Conservation (phyloP, 2,113 vertebrate species). For the Centropus unirufus region DNA sequence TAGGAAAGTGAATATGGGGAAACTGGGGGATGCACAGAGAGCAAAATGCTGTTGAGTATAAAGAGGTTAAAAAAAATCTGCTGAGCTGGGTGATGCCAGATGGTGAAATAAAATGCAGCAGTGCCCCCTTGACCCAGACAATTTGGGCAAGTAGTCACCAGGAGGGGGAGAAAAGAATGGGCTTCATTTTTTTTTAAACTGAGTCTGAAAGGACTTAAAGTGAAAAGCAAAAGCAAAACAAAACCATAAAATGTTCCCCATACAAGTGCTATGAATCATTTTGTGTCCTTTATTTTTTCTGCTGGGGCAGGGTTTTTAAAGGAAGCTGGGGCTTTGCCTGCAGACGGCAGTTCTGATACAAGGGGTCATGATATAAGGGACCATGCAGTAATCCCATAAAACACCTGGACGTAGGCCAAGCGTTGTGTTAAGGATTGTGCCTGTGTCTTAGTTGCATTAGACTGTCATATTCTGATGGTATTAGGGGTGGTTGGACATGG, state of each 20-base stretch:
- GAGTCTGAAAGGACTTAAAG: not conserved
- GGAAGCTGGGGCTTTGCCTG: not conserved
- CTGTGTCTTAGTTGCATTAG: not conserved
- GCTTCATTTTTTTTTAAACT: conserved; percentile 16
- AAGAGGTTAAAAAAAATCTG: conserved; percentile 31
- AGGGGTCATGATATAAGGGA: not conserved
- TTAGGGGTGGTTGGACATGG: not conserved
- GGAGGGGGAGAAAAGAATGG: conserved; percentile 7
- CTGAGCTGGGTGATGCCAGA: not conserved
- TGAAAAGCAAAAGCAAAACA: conserved; percentile 45
- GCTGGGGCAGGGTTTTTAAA: not conserved
- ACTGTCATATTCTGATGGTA: rapidly evolving
- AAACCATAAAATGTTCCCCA: not conserved
- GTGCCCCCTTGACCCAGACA: conserved; percentile 42
- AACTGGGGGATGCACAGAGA: not conserved
- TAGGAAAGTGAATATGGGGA: not conserved
- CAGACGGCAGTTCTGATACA: not conserved
- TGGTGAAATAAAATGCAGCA: not conserved
- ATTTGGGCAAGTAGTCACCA: conserved; percentile 23
- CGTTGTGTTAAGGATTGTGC: not conserved
- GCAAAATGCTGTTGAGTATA: not conserved
- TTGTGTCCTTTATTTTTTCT: not conserved
- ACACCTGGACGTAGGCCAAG: not conserved
- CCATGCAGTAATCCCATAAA: not conserved
- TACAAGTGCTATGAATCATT: conserved; percentile 46